Conservation (phyloP, 2,113 vertebrate genomes). For the Petrocephalus zakoni region DNA sequence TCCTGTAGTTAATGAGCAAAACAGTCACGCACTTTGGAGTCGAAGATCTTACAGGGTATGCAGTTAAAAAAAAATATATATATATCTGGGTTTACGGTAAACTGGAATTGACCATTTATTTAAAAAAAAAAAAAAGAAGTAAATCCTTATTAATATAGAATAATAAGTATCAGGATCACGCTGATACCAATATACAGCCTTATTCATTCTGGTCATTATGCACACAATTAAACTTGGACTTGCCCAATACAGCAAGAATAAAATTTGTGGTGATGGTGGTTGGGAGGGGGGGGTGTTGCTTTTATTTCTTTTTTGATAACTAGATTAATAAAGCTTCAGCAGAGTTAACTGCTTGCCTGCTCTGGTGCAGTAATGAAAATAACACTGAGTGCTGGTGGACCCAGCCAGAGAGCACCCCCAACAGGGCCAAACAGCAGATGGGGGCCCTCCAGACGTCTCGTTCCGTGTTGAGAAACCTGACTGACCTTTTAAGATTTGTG, state of each 20-base stretch:
- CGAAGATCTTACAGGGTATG: neutral
- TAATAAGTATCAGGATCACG: neutral
- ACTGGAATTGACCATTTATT: neutral
- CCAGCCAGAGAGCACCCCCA: constrained; percentile 27
- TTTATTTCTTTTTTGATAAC: constrained; percentile 36
- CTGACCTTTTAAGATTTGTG: constrained; percentile 29
- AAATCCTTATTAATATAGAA: neutral
- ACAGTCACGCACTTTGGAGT: neutral
- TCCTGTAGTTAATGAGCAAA: neutral
- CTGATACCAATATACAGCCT: neutral
- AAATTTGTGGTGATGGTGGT: neutral
- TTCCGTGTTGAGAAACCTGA: constrained; percentile 25
- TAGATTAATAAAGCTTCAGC: constrained; percentile 46
- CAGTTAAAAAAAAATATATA: neutral
- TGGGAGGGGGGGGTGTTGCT: neutral
- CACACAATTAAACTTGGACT: neutral
- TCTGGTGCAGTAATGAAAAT: constrained; percentile 42
- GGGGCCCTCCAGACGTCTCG: constrained; percentile 28
- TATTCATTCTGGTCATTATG: neutral
- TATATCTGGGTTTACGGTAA: neutral
- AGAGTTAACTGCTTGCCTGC: constrained; percentile 53
- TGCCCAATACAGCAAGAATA: constrained; percentile 34
- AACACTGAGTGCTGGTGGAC: constrained; percentile 39
- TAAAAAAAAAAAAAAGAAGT: neutral
- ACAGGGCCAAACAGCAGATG: constrained; percentile 34